Base-by-base conservation (phyloP, 2,888 invertebrate genomes). In the Prenolepis imparis region DNA sequence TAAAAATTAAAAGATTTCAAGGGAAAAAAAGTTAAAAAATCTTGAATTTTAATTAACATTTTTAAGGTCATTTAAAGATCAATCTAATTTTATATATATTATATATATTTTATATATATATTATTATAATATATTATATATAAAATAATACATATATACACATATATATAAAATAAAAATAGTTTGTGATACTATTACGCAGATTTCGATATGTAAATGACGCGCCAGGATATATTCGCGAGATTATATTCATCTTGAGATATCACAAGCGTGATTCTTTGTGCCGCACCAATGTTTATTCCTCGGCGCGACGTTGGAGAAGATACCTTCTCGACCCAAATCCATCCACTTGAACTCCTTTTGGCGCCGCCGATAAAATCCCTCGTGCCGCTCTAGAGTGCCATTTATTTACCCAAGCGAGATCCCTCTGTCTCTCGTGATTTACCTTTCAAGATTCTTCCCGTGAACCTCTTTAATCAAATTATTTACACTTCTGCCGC, bases 301-400 rank as follows among this genome's bases (percentile, higher is more conserved):
- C 21, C 39, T 57, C 55, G 75, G 15, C 64, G 64, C 75, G 66
- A 21, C 36, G 28, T 39, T 39, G 41, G 18, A n/a, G 32, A 28
- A 28, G 55, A 75, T 75, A 75, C 39, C 52, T 67, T 55, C 77
- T 77, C 77, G 77, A 77, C 77, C 55, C 28, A 55, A 41, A 57
- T 77, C 55, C 77, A 68, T 68, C 70, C 68, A 68, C 77, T 77
- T 68, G 77, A 77, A 57, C 55, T 41, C 68, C 28, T 57, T 57
- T 77, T 55, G 68, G 39, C 68, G 70, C 55, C 77, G 39, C 66
- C 75, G 75, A 66, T 67, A n/a, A 41, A 77, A 68, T 55, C 67
- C 28, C 67, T 12, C 4, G 9, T 15, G 18, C 21, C n/a, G 24
- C 36, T 55, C 11, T 28, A 68, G 24, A 39, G 5, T 52, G 39